phyloP scores from a whole-genome alignment of 2,888 invertebrate species.

The Clanis bilineata region DNA sequence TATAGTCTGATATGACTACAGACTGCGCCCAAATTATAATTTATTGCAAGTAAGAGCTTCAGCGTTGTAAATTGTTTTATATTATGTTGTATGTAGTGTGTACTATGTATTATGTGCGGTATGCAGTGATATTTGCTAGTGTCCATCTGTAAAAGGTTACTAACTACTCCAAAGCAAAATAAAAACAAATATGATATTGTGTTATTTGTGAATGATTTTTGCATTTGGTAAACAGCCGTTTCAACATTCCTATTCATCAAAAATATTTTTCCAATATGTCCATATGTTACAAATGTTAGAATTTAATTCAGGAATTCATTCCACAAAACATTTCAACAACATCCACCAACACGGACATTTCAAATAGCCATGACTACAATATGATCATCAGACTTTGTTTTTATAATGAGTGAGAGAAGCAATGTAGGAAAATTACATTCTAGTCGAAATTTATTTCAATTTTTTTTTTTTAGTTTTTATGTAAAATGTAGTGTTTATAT shows the following conservation, averaged over 20 bases:
- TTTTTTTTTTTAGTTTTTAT: slow-evolving; percentile 21
- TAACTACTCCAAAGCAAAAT: background rate
- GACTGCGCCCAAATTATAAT: background rate
- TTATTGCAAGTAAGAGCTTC: background rate
- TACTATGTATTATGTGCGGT: too few relatives aligned
- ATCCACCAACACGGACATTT: too few relatives aligned
- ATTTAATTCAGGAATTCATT: background rate
- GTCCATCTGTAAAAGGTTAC: background rate
- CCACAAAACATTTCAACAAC: background rate
- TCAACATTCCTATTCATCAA: background rate
- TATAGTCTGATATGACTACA: slow-evolving; percentile 38
- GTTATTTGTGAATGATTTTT: background rate
- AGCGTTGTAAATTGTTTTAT: background rate
- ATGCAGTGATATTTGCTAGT: background rate
- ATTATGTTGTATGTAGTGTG: background rate
- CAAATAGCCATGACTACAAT: too few relatives aligned
- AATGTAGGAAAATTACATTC: slow-evolving; percentile 26
- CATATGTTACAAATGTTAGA: too few relatives aligned
- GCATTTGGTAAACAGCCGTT: background rate
- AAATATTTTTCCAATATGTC: too few relatives aligned
- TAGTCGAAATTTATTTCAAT: slow-evolving; percentile 37
- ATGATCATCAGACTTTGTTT: background rate
- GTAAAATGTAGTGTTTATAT: too few relatives aligned
- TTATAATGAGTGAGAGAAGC: background rate
- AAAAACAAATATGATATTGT: background rate